A percentile compares a stretch with the other conserved stretches of the same genome.
Evolutionary conservation across 2,888 invertebrate genomes (phyloP).

Genomic region (Caenorhabditis imperialis): DNA sequence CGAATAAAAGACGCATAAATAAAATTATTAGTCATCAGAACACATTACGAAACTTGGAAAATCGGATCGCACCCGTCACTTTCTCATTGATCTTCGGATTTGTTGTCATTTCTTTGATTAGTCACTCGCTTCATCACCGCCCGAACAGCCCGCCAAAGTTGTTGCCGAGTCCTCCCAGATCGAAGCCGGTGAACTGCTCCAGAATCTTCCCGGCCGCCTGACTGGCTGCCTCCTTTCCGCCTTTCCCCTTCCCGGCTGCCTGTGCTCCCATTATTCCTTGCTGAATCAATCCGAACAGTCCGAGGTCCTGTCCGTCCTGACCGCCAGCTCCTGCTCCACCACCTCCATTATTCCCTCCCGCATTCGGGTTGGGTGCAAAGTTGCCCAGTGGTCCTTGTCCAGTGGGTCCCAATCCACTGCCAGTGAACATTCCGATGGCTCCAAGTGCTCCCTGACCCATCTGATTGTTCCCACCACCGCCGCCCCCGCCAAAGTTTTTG

Average conservation of each 20-base stretch:
- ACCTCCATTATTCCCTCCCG: constrained; percentile 17
- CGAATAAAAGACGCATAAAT: no score
- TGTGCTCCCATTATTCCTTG: constrained; percentile 63
- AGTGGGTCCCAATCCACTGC: constrained; percentile 46
- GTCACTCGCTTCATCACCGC: no score
- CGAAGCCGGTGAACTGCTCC: constrained; percentile 65
- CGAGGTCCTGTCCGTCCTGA: constrained; percentile 59
- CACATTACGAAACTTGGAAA: no score
- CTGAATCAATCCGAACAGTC: constrained; percentile 60
- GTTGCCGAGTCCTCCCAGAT: constrained; percentile 58
- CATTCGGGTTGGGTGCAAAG: constrained; percentile 44
- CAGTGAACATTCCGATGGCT: constrained; percentile 57
- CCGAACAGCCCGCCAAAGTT: constrained; percentile 59
- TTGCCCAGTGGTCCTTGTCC: constrained; percentile 56
- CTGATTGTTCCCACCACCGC: constrained; percentile 27
- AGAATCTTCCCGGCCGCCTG: constrained; percentile 61
- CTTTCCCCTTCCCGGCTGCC: constrained; percentile 50
- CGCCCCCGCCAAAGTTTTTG: constrained; percentile 39
- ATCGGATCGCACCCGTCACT: no score
- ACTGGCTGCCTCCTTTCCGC: constrained; percentile 57
- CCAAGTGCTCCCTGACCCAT: constrained; percentile 52
- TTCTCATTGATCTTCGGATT: no score
- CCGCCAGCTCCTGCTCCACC: constrained; percentile 32
- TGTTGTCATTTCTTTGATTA: no score
- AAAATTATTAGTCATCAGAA: no score